Percentiles rank a stretch among this genome's conserved stretches.
These are phyloP conservation scores for Ambastaia sidthimunki DNA, from an alignment of 2,797 vertebrate genomes.

Conservation along the genomic window DNA sequence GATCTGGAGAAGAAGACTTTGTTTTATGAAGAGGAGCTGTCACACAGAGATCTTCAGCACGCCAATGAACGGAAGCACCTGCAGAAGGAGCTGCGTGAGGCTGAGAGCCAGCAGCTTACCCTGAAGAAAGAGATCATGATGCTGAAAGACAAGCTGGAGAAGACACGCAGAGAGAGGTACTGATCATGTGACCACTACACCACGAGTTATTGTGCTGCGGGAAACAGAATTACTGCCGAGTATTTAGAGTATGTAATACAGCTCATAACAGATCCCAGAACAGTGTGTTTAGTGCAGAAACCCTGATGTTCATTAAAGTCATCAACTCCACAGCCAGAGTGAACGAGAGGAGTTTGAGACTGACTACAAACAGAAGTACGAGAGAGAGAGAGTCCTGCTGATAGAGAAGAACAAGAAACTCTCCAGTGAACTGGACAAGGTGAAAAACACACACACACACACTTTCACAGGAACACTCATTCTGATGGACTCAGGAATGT, in stretches of 20 bases:
- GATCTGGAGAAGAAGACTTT: constrained; percentile 93
- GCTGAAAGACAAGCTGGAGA: constrained; percentile 96
- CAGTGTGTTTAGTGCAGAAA: constrained; percentile 1
- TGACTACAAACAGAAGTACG: constrained; percentile 93
- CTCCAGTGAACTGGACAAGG: constrained; percentile 92
- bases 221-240: too few relatives aligned
- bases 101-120: constrained; percentile 91
- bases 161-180: constrained; percentile 93
- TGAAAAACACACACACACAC: constrained; percentile 61
- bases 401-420: constrained; percentile 95
- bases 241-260: constrained; percentile 2
- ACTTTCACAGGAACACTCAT: too few relatives aligned
- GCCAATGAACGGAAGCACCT: constrained; percentile 88
- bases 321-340: constrained; percentile 79
- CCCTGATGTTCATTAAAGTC: neutral
- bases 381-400: constrained; percentile 87
- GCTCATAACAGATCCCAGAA: neutral
- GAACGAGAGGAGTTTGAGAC: constrained; percentile 94
- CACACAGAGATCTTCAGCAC: constrained; percentile 88
- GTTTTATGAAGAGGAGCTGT: constrained; percentile 90
- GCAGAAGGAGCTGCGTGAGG: constrained; percentile 92
- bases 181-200: neutral
- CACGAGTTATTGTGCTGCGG: neutral
- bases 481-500: too few relatives aligned
- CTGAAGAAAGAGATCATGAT: constrained; percentile 96